Conservation (phyloP, 2,888 invertebrate species). For the Athetis lepigone region DNA sequence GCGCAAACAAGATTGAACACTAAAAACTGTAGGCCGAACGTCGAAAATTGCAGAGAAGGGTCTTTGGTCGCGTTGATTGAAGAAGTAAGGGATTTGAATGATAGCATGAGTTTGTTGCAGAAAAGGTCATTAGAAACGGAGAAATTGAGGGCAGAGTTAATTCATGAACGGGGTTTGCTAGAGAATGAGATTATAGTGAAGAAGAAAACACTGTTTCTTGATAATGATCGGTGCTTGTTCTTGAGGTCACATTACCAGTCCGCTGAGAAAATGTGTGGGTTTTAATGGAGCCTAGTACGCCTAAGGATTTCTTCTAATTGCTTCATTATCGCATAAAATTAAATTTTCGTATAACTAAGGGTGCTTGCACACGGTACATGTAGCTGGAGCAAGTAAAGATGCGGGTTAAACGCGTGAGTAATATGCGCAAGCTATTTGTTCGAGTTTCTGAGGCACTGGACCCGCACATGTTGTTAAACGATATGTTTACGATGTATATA, state of each 20-base stretch:
- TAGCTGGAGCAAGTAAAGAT: too few species aligned
- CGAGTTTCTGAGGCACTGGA: too few species aligned
- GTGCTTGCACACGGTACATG: too few species aligned
- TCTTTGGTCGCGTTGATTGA: slow-evolving; percentile 83
- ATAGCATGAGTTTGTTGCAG: slow-evolving; percentile 83
- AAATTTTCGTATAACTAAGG: too few species aligned
- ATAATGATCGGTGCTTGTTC: slow-evolving; percentile 83
- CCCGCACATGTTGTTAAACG: too few species aligned
- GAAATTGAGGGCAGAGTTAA: slow-evolving; percentile 81
- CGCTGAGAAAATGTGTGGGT: slow-evolving; percentile 86
- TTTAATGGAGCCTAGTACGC: slow-evolving; percentile 61
- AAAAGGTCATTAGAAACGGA: slow-evolving; percentile 82
- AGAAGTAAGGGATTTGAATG: slow-evolving; percentile 84
- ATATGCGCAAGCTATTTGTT: too few species aligned
- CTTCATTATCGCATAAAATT: too few species aligned
- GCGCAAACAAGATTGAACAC: slow-evolving; percentile 85
- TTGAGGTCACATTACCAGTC: slow-evolving; percentile 85
- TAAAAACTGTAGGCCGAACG: slow-evolving; percentile 82
- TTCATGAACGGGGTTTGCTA: slow-evolving; percentile 81
- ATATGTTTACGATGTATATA: too few species aligned
- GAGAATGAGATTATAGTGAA: slow-evolving; percentile 87
- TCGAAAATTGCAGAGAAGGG: slow-evolving; percentile 87
- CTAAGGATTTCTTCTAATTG: too few species aligned
- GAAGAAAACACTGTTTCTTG: slow-evolving; percentile 82
- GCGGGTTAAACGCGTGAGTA: too few species aligned